These are phyloP conservation scores for Ostrea denselamellosa DNA, from an alignment of 1,140 invertebrate species.

Conservation along the genomic window DNA sequence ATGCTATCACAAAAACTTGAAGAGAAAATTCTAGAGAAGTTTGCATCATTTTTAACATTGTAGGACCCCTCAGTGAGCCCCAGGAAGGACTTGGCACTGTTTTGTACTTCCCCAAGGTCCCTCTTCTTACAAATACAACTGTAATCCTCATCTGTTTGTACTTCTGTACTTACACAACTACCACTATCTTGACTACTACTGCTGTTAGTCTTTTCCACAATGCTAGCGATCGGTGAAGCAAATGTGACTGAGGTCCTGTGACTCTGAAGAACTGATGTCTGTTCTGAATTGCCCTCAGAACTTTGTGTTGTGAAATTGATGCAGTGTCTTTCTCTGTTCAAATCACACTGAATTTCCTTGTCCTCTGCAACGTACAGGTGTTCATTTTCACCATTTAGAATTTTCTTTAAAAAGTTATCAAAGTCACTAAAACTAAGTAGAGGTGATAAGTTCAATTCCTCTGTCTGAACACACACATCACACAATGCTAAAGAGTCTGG, in stretches of 20 bases:
- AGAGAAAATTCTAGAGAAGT: conserved; percentile 37
- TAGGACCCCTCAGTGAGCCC: conserved; percentile 29
- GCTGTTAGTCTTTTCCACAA: neutral
- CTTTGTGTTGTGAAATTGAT: neutral
- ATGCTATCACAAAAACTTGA: conserved; percentile 31
- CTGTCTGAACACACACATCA: conserved; percentile 60
- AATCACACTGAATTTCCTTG: conserved; percentile 59
- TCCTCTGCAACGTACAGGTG: conserved; percentile 61
- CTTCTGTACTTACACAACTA: neutral
- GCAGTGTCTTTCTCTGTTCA: neutral
- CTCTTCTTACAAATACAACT: neutral
- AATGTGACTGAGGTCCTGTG: neutral
- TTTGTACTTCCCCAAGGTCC: neutral
- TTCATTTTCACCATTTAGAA: conserved; percentile 47
- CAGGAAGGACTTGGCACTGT: neutral
- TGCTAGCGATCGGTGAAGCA: neutral
- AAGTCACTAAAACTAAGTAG: conserved; percentile 56
- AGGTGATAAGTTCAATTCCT: conserved; percentile 65
- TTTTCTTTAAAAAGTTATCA: conserved; percentile 48
- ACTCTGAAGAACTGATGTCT: neutral
- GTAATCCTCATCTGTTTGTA: neutral
- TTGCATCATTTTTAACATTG: conserved; percentile 26
- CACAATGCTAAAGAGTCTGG: neutral
- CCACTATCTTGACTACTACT: neutral
- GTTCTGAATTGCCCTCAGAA: conserved; percentile 1